Evolutionary conservation across 1,140 invertebrate genomes (phyloP), one percentile per base, ranked within the genome.

Genomic region (Eumeta japonica): DNA sequence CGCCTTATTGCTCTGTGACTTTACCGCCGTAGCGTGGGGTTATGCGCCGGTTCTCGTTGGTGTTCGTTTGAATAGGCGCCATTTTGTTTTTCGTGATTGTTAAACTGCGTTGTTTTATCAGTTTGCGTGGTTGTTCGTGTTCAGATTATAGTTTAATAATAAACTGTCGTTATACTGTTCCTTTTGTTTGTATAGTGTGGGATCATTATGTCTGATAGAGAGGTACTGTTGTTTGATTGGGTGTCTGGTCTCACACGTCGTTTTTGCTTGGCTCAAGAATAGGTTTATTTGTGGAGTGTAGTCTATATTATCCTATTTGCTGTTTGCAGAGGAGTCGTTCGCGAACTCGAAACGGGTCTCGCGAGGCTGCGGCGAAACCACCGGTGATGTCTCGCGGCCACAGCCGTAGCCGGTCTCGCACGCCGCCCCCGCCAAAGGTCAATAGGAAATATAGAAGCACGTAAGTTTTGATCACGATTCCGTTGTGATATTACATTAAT

Each of bases 241-340:
- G n/a, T n/a, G n/a, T n/a, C n/a, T n/a, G n/a, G n/a, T n/a, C n/a
- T n/a, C n/a, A n/a, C n/a, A n/a, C n/a, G n/a, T n/a, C n/a, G n/a
- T n/a, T n/a, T n/a, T n/a, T n/a, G n/a, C n/a, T n/a, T n/a, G n/a
- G n/a, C n/a, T n/a, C n/a, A n/a, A n/a, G n/a, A n/a, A n/a, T n/a
- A n/a, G n/a, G n/a, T n/a, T n/a, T n/a, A n/a, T n/a, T n/a, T n/a
- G n/a, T n/a, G n/a, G n/a, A n/a, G n/a, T n/a, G n/a, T n/a, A n/a
- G n/a, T n/a, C n/a, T n/a, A n/a, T n/a, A n/a, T n/a, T n/a, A n/a
- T n/a, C n/a, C n/a, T n/a, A n/a, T n/a, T n/a, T n/a, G n/a, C n/a
- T n/a, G n/a, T 46, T 71, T 71, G 46, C 65, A 76, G 74, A 71
- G 74, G 45, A 76, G 74, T 56, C 62, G 63, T 20, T 75, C 74